phyloP scores from a whole-genome alignment of 2,113 vertebrate genomes.

The Callithrix jacchus region DNA sequence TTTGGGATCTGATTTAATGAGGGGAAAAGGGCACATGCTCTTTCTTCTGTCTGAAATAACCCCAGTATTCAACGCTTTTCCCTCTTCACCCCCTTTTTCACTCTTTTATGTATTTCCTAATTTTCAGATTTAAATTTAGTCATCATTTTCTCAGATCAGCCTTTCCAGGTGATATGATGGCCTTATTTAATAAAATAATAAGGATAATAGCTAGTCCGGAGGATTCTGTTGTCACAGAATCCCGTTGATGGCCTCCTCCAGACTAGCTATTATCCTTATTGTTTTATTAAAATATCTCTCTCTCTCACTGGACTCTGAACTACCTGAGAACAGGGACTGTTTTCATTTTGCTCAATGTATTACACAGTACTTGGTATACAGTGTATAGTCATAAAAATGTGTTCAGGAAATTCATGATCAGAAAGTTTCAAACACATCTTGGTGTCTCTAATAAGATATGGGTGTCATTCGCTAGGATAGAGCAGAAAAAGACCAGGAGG shows the following conservation, averaged over 20 bases:
- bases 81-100: not conserved
- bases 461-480: not conserved
- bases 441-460: not conserved
- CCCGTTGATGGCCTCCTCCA: not conserved
- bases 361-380: not conserved
- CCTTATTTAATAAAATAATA: not conserved
- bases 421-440: not conserved
- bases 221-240: not conserved
- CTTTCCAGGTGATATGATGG: not conserved
- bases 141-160: not conserved
- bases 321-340: not conserved
- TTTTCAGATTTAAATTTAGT: not conserved
- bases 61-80: not conserved
- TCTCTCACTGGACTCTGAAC: not conserved
- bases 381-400: not conserved
- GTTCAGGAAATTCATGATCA: not conserved
- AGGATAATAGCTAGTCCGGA: too few relatives aligned
- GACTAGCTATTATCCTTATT: not conserved
- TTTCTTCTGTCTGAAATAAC: not conserved
- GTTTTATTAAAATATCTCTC: not conserved
- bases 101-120: not conserved
- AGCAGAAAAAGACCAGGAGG: not conserved
- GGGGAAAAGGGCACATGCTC: not conserved
- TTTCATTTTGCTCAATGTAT: not conserved
- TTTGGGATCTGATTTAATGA: not conserved